Conservation (phyloP, 2,113 vertebrate species). For the Dromiciops gliroides region DNA sequence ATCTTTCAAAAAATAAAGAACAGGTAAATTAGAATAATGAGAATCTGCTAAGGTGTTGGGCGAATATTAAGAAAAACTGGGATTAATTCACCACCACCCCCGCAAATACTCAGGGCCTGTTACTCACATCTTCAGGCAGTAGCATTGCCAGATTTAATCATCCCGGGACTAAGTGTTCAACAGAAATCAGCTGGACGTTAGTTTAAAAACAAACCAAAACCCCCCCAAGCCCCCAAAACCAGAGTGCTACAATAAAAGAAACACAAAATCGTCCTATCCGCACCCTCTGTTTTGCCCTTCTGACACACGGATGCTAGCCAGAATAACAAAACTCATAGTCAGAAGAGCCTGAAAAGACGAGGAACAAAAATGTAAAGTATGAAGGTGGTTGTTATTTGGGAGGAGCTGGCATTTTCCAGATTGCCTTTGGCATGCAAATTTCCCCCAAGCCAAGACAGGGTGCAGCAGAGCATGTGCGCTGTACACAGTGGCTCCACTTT, state of each 20-base stretch:
- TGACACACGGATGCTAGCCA: not conserved
- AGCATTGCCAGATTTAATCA: not conserved
- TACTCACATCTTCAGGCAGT: not conserved
- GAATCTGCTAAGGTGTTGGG: not conserved
- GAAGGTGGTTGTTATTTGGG: not conserved
- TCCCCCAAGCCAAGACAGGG: not conserved
- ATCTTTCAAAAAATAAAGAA: not conserved
- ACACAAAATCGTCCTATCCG: not conserved
- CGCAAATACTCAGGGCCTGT: not conserved
- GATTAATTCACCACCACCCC: not conserved
- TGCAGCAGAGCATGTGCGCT: not conserved
- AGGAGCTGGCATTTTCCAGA: not conserved
- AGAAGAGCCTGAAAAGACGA: not conserved
- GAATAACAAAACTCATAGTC: not conserved
- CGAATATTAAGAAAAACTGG: not conserved
- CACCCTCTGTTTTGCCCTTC: not conserved
- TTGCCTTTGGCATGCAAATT: not conserved
- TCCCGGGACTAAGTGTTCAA: not conserved
- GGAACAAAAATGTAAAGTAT: slow-evolving; percentile 13
- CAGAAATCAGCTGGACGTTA: not conserved
- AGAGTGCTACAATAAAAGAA: not conserved
- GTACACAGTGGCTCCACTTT: not conserved
- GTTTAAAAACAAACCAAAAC: not conserved
- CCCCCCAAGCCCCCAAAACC: too few relatives aligned
- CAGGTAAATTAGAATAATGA: not conserved